Percentiles rank a stretch among this genome's conserved stretches.
Conservation (phyloP, 1,140 invertebrate genomes). For the Drosophila sproati region DNA sequence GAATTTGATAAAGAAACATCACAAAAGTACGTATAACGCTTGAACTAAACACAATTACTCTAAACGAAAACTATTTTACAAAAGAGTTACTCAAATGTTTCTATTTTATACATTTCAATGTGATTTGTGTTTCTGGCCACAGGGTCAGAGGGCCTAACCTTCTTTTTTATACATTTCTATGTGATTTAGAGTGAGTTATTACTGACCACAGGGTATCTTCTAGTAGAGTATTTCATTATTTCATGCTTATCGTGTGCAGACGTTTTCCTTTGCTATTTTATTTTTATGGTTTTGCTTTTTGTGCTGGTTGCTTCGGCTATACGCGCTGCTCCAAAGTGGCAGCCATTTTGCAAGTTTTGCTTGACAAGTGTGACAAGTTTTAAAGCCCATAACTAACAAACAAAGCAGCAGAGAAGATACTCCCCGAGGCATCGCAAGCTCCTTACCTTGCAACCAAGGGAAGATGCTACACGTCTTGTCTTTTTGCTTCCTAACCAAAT, state of each 20-base stretch:
- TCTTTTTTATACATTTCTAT: not conserved
- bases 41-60: too few species aligned
- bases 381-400: constrained; percentile 67
- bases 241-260: not conserved
- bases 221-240: not conserved
- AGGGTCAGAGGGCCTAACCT: not conserved
- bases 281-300: not conserved
- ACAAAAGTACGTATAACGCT: not conserved
- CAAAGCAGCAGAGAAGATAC: constrained; percentile 31
- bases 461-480: constrained; percentile 2
- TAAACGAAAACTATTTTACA: too few species aligned
- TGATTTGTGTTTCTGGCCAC: too few species aligned
- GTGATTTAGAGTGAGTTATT: not conserved
- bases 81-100: too few species aligned
- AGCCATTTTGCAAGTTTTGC: constrained; percentile 52
- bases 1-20: not conserved
- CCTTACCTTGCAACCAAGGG: constrained; percentile 36
- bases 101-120: too few species aligned
- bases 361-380: constrained; percentile 79
- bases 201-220: not conserved
- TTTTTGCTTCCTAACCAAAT: constrained; percentile 29
- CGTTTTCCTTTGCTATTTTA: not conserved
- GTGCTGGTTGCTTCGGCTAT: not conserved
- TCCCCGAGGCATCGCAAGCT: constrained; percentile 3
- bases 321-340: not conserved